phyloP scores from a whole-genome alignment of 2,797 vertebrate species.

The Urocyon cinereoargenteus region DNA sequence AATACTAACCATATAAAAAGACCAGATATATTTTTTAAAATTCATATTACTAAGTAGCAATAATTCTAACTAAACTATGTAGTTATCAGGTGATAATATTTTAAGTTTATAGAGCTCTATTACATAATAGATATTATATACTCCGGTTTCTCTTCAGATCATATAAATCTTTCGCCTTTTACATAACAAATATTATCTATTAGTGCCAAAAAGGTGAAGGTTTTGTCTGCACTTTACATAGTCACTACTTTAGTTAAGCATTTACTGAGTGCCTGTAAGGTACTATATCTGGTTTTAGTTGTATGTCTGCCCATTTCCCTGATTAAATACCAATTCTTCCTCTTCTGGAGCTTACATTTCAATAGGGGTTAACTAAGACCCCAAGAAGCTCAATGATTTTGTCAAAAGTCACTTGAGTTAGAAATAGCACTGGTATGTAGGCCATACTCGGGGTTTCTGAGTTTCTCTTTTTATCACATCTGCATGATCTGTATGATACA shows the following conservation, averaged over 20 bases:
- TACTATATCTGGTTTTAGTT: background rate
- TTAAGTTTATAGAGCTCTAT: background rate
- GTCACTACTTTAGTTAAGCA: background rate
- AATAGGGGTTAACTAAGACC: background rate
- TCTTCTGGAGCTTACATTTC: background rate
- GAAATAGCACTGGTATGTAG: background rate
- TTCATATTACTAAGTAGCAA: background rate
- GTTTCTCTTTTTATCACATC: slow-evolving; percentile 11
- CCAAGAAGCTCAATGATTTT: background rate
- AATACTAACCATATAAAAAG: slow-evolving; percentile 20
- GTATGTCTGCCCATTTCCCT: background rate
- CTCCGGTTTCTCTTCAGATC: no score
- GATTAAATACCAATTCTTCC: background rate
- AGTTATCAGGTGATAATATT: background rate
- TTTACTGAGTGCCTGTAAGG: background rate
- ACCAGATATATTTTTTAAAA: background rate
- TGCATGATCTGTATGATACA: background rate
- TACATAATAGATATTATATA: background rate
- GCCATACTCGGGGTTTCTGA: background rate
- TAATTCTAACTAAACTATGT: slow-evolving; percentile 19
- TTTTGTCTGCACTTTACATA: background rate
- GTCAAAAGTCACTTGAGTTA: background rate
- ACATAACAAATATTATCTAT: background rate
- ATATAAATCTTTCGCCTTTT: background rate
- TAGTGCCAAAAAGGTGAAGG: background rate